These are phyloP conservation scores for Amiota mariae DNA, from an alignment of 2,888 invertebrate genomes.

Conservation along the genomic window DNA sequence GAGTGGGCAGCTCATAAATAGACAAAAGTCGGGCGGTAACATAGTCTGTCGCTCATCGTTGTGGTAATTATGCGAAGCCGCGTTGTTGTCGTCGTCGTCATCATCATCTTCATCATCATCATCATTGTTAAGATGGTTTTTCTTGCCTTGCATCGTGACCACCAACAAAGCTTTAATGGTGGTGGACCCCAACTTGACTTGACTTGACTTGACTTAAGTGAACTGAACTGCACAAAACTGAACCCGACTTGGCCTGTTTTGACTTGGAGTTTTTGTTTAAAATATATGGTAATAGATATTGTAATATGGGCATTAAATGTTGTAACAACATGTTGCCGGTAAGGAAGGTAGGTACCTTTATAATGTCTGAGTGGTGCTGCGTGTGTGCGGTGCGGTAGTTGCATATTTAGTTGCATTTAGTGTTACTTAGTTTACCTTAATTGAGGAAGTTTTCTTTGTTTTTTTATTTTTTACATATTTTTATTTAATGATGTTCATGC, in stretches of 20 bases:
- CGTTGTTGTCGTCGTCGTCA: no score
- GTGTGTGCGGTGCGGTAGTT: not conserved
- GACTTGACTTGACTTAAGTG: not conserved
- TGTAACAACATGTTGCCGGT: conserved; percentile 17
- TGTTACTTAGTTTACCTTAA: not conserved
- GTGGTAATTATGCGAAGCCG: conserved; percentile 14
- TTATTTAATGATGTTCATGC: no score
- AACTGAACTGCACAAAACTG: no score
- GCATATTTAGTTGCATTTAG: not conserved
- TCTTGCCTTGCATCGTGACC: not conserved
- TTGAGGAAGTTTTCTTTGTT: no score
- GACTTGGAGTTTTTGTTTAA: conserved; percentile 29
- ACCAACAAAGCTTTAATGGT: not conserved
- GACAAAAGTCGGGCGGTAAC: not conserved
- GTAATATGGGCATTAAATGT: conserved; percentile 63
- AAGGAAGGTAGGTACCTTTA: not conserved
- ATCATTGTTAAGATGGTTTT: no score
- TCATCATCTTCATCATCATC: no score
- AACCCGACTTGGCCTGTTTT: not conserved
- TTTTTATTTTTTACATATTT: no score
- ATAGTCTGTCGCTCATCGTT: not conserved
- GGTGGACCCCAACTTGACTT: not conserved
- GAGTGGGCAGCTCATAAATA: not conserved
- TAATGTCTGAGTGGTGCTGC: not conserved
- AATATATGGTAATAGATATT: conserved; percentile 64